phyloP scores from a whole-genome alignment of 2,888 invertebrate genomes.

The Thera britannica region DNA sequence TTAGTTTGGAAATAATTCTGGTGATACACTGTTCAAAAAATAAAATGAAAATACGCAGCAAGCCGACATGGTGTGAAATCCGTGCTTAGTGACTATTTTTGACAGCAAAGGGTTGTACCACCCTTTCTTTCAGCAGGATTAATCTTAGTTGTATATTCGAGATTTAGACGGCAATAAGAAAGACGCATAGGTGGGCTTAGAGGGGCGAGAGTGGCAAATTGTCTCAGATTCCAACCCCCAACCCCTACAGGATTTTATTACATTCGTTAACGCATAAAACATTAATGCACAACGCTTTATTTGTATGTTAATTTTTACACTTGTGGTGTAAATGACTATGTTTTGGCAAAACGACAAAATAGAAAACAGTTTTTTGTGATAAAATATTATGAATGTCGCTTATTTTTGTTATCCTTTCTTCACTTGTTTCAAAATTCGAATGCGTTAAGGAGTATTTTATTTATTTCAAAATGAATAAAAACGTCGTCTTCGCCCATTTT shows the following conservation, averaged over 20 bases:
- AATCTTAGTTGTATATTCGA: slow-evolving; percentile 84
- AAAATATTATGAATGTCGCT: slow-evolving; percentile 3
- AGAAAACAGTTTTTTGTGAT: slow-evolving; percentile 6
- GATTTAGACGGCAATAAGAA: slow-evolving; percentile 84
- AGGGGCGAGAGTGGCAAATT: slow-evolving; percentile 78
- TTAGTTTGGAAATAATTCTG: too few species aligned
- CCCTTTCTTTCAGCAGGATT: slow-evolving; percentile 83
- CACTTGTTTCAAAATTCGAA: too few species aligned
- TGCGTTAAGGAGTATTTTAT: too few species aligned
- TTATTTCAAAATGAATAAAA: too few species aligned
- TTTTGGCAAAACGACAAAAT: slow-evolving; percentile 22
- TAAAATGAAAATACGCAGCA: background rate
- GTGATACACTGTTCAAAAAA: too few species aligned
- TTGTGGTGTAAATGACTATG: slow-evolving; percentile 16
- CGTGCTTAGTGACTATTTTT: slow-evolving; percentile 32
- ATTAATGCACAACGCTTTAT: slow-evolving; percentile 77
- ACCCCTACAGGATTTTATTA: slow-evolving; percentile 75
- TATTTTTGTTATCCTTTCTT: background rate
- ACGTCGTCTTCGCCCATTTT: too few species aligned
- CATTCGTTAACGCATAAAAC: slow-evolving; percentile 82
- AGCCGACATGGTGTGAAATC: background rate
- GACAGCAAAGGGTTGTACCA: slow-evolving; percentile 62
- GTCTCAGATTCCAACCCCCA: slow-evolving; percentile 78
- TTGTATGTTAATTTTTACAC: slow-evolving; percentile 66
- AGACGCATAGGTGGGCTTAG: slow-evolving; percentile 83